phyloP scores from a whole-genome alignment of 2,888 invertebrate genomes.

The Pterostichus madidus region DNA sequence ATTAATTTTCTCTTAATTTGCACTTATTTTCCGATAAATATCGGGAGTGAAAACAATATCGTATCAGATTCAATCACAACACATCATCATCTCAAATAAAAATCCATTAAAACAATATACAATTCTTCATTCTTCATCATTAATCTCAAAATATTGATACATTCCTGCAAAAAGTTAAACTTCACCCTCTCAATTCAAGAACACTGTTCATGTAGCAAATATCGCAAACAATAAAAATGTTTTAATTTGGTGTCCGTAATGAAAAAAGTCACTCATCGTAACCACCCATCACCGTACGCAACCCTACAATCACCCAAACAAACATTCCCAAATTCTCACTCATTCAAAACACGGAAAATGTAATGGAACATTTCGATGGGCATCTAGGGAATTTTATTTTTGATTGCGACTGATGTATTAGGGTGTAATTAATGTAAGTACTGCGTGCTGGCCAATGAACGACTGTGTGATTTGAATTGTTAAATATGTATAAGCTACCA shows the following conservation, averaged over 20 bases:
- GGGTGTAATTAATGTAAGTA: conserved; percentile 67
- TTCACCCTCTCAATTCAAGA: not conserved
- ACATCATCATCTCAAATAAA: conserved; percentile 12
- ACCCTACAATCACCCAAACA: conserved; percentile 8
- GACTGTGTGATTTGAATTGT: conserved; percentile 47
- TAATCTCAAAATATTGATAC: conserved; percentile 27
- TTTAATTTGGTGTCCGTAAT: conserved; percentile 66
- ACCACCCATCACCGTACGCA: conserved; percentile 32
- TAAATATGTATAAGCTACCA: conserved; percentile 63
- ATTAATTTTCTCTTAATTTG: conserved; percentile 5
- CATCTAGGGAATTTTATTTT: conserved; percentile 57
- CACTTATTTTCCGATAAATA: not conserved
- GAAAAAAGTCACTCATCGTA: conserved; percentile 65
- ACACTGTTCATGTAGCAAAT: conserved; percentile 27
- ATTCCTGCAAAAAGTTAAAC: conserved; percentile 4
- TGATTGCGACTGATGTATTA: conserved; percentile 66
- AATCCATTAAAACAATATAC: conserved; percentile 30
- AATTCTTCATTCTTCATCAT: conserved; percentile 8
- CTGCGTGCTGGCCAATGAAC: conserved; percentile 26
- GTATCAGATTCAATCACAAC: conserved; percentile 27
- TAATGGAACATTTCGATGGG: not conserved
- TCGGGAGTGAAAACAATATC: conserved; percentile 1
- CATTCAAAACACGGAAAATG: conserved; percentile 8
- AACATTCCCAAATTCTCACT: not conserved
- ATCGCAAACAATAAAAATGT: conserved; percentile 63